phyloP scores from a whole-genome alignment of 2,888 invertebrate genomes.

The Amiota minor region DNA sequence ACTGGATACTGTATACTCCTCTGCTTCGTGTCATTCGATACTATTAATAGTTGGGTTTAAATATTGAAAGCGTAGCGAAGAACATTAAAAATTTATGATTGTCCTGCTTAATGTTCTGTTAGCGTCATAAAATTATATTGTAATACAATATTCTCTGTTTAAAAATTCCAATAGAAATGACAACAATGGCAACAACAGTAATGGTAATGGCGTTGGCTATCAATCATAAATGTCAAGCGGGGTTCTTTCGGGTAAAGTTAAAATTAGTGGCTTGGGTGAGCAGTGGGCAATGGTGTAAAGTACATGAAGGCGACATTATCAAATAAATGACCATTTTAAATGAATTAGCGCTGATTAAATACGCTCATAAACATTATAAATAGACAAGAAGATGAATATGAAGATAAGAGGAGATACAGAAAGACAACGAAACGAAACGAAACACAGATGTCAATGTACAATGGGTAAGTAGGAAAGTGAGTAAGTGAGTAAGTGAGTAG shows the following conservation, averaged over 20 bases:
- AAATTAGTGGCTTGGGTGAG: neutral
- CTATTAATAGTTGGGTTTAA: neutral
- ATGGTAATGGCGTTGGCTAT: conserved; percentile 26
- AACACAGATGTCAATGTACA: too few relatives aligned
- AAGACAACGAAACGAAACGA: neutral
- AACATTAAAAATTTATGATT: too few relatives aligned
- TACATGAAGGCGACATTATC: too few relatives aligned
- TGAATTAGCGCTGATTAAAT: conserved; percentile 25
- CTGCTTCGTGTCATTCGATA: neutral
- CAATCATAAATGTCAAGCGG: conserved; percentile 15
- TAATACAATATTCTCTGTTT: conserved; percentile 17
- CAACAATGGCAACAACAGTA: conserved; percentile 16
- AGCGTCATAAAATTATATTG: conserved; percentile 21
- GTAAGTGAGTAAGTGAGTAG: too few relatives aligned
- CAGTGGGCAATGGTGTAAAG: neutral
- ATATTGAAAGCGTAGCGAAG: neutral
- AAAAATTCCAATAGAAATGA: conserved; percentile 33
- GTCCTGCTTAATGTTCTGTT: neutral
- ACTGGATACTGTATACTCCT: too few relatives aligned
- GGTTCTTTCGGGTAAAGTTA: neutral
- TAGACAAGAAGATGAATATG: neutral
- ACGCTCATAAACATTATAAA: conserved; percentile 5
- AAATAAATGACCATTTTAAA: conserved; percentile 17
- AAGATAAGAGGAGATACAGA: neutral
- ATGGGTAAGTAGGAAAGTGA: too few relatives aligned